Evolutionary conservation across 2,113 vertebrate species (phyloP), one percentile per base, ranked within the genome.

Genomic region (Cyrtonyx montezumae): DNA sequence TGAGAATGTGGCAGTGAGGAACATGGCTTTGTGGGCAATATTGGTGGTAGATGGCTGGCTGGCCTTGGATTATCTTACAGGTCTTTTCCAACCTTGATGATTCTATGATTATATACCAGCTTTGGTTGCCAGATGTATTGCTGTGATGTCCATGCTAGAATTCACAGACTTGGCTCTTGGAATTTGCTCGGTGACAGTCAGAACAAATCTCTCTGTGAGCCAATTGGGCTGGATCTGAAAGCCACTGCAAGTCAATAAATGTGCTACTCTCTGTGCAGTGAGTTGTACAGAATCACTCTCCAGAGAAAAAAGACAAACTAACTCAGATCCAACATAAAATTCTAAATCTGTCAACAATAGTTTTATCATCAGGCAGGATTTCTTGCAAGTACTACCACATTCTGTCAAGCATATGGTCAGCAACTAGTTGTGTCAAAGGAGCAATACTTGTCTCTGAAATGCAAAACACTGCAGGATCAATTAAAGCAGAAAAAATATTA

Each of bases 391-490:
- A 68, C 58, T 40, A 76, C 20, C 45, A 84, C 63, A 25, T 79
- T 89, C 75, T 89, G 82, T 66, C 63, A 62, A 95, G 63, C 87
- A 85, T 85, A 91, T 87, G 87, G 90, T 90, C 87, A 96, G 69
- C 63, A 92, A 94, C 67, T 91, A 49, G 25, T 59, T 37, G 32
- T 91, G 88, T 90, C 94, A 86, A 93, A 65, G 46, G 37, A 90
- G 87, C 79, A 86, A 30, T 5, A 28, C 63, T 46, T 2, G 2
- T 87, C 53, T 19, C 61, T 78, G 88, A 94, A 80, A 95, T 46
- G 69, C 68, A 79, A 75, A 88, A 62, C 51, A 22, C 26, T 42
- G 34, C 25, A 28, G 61, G 65, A 90, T 65, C 79, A 42, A 68
- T 65, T 78, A 40, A 70, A 88, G 74, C 37, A 70, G 55, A 22